Base-by-base conservation (phyloP, 2,797 vertebrate species). In the Orestias chungarensis region DNA sequence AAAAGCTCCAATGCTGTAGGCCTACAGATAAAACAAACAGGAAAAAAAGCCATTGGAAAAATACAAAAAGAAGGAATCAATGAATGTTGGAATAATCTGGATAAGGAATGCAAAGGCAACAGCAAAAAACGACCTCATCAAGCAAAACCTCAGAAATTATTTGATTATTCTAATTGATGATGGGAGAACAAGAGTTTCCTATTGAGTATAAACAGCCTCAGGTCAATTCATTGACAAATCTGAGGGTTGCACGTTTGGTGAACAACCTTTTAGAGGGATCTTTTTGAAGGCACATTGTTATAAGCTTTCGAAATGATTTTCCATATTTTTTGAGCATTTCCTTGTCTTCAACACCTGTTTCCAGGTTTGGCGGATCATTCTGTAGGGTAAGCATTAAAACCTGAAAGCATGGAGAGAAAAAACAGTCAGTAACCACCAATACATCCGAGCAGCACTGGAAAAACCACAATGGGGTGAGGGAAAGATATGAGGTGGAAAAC, bases 1-100 rank as follows among this genome's bases (percentile, higher is more conserved):
- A 99, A 95, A 94, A 99, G 97, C 94, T 99, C 98, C 88, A 97
- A 95, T 77, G 98, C 96, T 91, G 98, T 97, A 66, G 98, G 97
- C 95, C 98, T 99, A 87, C 40, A 94, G 91, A 94, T 83, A 93
- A 46, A 67, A 64, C 31, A 74, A 93, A 38, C 38, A 70, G 46
- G n/a, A 62, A 31, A 50, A 8, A 62, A 62, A n/a, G 12, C 35
- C 23, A 40, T 62, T n/a, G 23, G 59, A 68, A 25, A 1, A 54
- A 67, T 17, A 20, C 14, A 33, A 29, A 52, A 52, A 6, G 6
- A 52, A 27, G 6, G n/a, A 40, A 1, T 43, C 15, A 31, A 43
- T n/a, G 40, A 31, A 5, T 20, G 18, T 18, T 59, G 29, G 23
- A 59, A 35, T 59, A 20, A 59, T 35, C 31, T 40, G 25, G 33